A percentile compares a stretch with the other conserved stretches of the same genome.
phyloP scores from a whole-genome alignment of 2,888 invertebrate genomes.

The Drosophila incognita region DNA sequence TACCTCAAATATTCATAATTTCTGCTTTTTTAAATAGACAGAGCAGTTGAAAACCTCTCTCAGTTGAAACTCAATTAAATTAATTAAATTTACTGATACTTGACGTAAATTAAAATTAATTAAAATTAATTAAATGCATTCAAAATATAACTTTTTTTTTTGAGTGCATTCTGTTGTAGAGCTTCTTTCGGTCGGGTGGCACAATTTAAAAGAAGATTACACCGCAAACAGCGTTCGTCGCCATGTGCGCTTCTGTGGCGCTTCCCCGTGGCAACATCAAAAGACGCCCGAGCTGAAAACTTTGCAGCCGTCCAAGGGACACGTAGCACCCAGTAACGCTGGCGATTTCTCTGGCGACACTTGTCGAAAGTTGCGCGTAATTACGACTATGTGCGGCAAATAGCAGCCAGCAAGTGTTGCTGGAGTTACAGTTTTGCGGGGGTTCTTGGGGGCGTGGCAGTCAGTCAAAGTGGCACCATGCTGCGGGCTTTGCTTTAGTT shows the following conservation, averaged over 20 bases:
- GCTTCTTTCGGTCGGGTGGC: conserved; percentile 11
- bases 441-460: conserved; percentile 23
- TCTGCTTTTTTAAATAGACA: too few relatives aligned
- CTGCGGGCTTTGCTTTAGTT: conserved; percentile 44
- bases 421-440: conserved; percentile 22
- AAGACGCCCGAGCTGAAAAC: conserved; percentile 54
- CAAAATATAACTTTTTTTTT: neutral
- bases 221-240: conserved; percentile 67
- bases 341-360: conserved; percentile 73
- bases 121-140: neutral
- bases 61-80: too few relatives aligned
- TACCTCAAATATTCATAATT: too few relatives aligned
- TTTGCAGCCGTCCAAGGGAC: conserved; percentile 54
- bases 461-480: conserved; percentile 52
- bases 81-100: neutral
- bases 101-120: too few relatives aligned
- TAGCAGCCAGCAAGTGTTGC: conserved; percentile 15
- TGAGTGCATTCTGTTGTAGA: conserved; percentile 53
- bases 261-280: conserved; percentile 54
- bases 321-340: conserved; percentile 32
- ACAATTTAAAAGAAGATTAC: conserved; percentile 80
- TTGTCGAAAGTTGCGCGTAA: conserved; percentile 80
- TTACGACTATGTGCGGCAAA: conserved; percentile 67
- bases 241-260: conserved; percentile 39
- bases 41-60: too few relatives aligned